A percentile compares a stretch with the other conserved stretches of the same genome.
Evolutionary conservation across 2,797 vertebrate genomes (phyloP).

Genomic region (Choloepus didactylus): DNA sequence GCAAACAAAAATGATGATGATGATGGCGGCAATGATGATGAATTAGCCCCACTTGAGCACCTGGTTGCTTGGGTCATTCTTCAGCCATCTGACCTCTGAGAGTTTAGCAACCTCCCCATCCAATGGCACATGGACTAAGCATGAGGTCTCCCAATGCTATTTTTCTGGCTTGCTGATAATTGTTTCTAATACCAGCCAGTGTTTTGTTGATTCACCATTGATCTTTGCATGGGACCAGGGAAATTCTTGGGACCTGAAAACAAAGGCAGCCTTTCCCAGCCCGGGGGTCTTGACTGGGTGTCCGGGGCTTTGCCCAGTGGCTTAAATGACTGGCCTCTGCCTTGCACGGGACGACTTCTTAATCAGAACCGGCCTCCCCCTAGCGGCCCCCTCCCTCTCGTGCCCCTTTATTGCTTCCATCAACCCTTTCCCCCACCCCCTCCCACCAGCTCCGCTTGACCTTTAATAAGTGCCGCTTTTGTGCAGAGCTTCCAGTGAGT

Average conservation of each 20-base stretch:
- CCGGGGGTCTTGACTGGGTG: not conserved
- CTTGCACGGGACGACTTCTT: slow-evolving; percentile 68
- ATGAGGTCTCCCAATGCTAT: not conserved
- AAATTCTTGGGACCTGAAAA: slow-evolving; percentile 28
- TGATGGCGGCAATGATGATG: not conserved
- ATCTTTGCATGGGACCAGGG: slow-evolving; percentile 55
- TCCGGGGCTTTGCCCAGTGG: not conserved
- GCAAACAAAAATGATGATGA: not conserved
- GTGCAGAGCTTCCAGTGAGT: slow-evolving; percentile 49
- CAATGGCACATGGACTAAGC: not conserved
- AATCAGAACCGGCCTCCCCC: slow-evolving; percentile 49
- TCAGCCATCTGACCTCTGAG: not conserved
- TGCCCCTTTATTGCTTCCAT: slow-evolving; percentile 60
- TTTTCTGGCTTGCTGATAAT: slow-evolving; percentile 52
- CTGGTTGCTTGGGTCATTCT: not conserved
- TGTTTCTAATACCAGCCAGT: slow-evolving; percentile 58
- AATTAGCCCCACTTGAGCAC: not conserved
- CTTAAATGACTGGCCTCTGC: slow-evolving; percentile 56
- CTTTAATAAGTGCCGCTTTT: slow-evolving; percentile 73
- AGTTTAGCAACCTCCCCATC: not conserved
- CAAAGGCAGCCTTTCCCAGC: slow-evolving; percentile 44
- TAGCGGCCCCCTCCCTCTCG: not conserved
- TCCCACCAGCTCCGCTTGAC: slow-evolving; percentile 74
- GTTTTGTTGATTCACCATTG: slow-evolving; percentile 70
- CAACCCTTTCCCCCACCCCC: not conserved